Base-by-base conservation (phyloP, 2,113 vertebrate species). In the Tichodroma muraria region DNA sequence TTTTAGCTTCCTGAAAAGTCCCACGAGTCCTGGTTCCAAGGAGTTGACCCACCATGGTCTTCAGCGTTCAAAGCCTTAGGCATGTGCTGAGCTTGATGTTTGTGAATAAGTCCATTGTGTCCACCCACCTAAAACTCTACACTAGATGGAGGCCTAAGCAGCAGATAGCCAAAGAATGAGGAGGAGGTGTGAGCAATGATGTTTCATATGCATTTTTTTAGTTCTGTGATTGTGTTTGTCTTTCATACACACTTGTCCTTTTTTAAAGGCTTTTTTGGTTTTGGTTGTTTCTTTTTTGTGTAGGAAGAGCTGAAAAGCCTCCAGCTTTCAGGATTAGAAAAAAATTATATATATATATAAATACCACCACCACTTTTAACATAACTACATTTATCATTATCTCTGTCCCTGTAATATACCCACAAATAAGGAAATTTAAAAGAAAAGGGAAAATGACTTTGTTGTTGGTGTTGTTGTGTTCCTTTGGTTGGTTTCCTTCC, bases 131-230 rank as follows among this genome's bases (percentile, higher is more conserved):
- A 93, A 79, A 92, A 65, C 69, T 76, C 72, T 35, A 65, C 33
- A 38, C 2, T 15, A 81, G 80, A 92, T 80, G 77, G 80, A 94
- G 64, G 82, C 90, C 92, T 84, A 72, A 84, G 79, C 50, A 88
- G 82, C 85, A 97, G 88, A 94, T 94, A 95, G 88, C 82, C 85
- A 71, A 86, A 94, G 91, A 95, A 95, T 75, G 93, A 97, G 90
- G 91, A 95, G 91, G 89, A 94, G 87, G 88, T 96, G 93, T 83
- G 75, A 97, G 66, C 42, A 87, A 82, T 0, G 59, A 86, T 89
- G 80, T 95, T 96, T 91, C 93, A 93, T 56, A 95, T 68, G 64
- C 70, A 28, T 59, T 89, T 85, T 79, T 73, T 91, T 66, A 57
- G 52, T 85, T 85, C 54, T 50, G 33, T 82, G 73, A 66, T 94